Base-by-base conservation (phyloP, 2,888 invertebrate genomes). In the Chloromyia formosa region DNA sequence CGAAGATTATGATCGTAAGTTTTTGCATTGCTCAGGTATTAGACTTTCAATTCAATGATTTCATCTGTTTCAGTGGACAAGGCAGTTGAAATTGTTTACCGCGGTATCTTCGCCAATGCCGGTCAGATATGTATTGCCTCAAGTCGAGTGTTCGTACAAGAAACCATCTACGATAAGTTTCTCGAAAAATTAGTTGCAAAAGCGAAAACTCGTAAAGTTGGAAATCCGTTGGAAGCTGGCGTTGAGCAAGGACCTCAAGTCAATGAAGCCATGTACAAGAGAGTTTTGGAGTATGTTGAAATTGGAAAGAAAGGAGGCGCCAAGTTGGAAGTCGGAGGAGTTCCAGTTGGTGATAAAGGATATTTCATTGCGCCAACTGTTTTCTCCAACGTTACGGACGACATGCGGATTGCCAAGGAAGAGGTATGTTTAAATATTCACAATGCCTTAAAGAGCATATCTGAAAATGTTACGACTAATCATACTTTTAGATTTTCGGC, bases 61-160 rank as follows among this genome's bases (percentile, higher is more conserved):
- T 35, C 27, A 35, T 35, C 27, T 7, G 2, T 49, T 49, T n/a
- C 75, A 90, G 90, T 90, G 79, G 87, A 88, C 77, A 87, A 88
- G 79, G 90, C 90, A 9, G 90, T 89, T 2, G 82, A 88, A 78
- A 89, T 90, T 74, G 89, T 92, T 0, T 90, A 92, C 79, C 86
- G 87, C 49, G 91, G 90, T 0, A 85, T 93, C 72, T 93, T 93
- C 84, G 86, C 88, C 64, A 94, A 94, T 81, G 91, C 92, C 81
- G 94, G 93, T 3, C 92, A 93, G 84, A 91, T 90, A 80, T 95
- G 94, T 81, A 92, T 92, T 81, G 96, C 96, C 42, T 96, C 93
- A 12, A 94, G 95, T 9, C 89, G 96, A 77, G 96, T 95, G 0
- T 96, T 92, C 81, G 96, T 97, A 0, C 94, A 96, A 78, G 91